Conservation (phyloP, 92 coral and sea anemone species). For the Phenganax stokvisi region DNA sequence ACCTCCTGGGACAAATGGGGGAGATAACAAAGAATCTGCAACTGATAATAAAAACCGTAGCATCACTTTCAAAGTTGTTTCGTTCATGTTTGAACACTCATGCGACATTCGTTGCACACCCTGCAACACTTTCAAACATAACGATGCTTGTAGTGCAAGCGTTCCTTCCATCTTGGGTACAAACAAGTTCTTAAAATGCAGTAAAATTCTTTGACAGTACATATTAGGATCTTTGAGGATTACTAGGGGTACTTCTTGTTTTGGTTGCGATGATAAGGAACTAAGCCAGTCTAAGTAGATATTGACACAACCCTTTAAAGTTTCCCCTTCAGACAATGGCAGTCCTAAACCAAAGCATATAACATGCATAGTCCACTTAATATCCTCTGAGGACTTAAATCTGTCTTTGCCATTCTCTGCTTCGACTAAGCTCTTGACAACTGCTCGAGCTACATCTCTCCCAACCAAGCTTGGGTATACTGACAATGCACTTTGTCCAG, state of each 20-base stretch:
- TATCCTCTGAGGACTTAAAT: conserved; percentile 56
- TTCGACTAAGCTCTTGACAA: conserved; percentile 65
- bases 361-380: conserved; percentile 98
- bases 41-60: conserved; percentile 71
- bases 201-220: conserved; percentile 73
- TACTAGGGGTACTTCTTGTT: conserved; percentile 73
- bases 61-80: conserved; percentile 79
- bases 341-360: conserved; percentile 81
- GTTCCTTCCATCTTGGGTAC: conserved; percentile 64
- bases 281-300: conserved; percentile 86
- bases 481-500: conserved; percentile 70
- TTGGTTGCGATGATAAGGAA: conserved; percentile 51
- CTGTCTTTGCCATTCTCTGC: conserved; percentile 47
- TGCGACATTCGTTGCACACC: conserved; percentile 59
- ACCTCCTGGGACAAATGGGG: conserved; percentile 81
- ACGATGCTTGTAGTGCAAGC: conserved; percentile 87
- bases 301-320: conserved; percentile 82
- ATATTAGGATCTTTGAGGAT: conserved; percentile 65
- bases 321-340: conserved; percentile 87
- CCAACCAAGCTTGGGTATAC: conserved; percentile 74
- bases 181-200: conserved; percentile 85
- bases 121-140: conserved; percentile 77
- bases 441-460: conserved; percentile 74
- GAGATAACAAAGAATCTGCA: conserved; percentile 75
- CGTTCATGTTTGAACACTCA: conserved; percentile 57